Percentiles rank a stretch among this genome's conserved stretches.
phyloP scores from a whole-genome alignment of 53 echinoderm and acorn worm genomes.

The Henricia sp. region DNA sequence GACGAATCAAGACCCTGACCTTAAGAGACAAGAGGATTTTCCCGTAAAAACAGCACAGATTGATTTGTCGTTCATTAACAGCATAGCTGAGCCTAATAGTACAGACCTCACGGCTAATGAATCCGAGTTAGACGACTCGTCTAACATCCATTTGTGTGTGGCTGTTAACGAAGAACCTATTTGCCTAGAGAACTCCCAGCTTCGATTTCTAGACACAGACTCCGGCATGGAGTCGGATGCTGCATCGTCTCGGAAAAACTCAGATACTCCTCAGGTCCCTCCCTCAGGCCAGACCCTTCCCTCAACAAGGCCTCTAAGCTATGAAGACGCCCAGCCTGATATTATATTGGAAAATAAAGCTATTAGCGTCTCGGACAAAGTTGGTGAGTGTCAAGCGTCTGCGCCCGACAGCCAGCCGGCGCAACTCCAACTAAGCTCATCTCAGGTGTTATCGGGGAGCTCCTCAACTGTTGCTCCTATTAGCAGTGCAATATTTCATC shows the following conservation, averaged over 20 bases:
- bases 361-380: no score
- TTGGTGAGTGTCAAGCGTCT: no score
- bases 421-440: conserved; percentile 35
- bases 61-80: conserved; percentile 62
- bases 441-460: not conserved
- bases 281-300: no score
- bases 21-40: conserved; percentile 19
- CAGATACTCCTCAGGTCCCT: conserved; percentile 17
- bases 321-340: not conserved
- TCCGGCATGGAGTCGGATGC: conserved; percentile 57
- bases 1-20: conserved; percentile 24
- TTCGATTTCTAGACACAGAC: conserved; percentile 52
- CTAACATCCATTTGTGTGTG: conserved; percentile 64
- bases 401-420: conserved; percentile 39
- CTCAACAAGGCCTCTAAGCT: not conserved
- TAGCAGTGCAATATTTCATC: conserved; percentile 33
- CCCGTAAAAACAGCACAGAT: conserved; percentile 54
- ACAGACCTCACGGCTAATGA: conserved; percentile 34
- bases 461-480: not conserved
- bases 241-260: conserved; percentile 47
- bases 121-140: conserved; percentile 26
- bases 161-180: conserved; percentile 65
- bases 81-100: conserved; percentile 52
- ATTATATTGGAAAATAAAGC: no score
- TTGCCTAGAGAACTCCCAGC: conserved; percentile 50